Base-by-base conservation (phyloP, 2,113 vertebrate genomes). In the Elephantulus edwardii region DNA sequence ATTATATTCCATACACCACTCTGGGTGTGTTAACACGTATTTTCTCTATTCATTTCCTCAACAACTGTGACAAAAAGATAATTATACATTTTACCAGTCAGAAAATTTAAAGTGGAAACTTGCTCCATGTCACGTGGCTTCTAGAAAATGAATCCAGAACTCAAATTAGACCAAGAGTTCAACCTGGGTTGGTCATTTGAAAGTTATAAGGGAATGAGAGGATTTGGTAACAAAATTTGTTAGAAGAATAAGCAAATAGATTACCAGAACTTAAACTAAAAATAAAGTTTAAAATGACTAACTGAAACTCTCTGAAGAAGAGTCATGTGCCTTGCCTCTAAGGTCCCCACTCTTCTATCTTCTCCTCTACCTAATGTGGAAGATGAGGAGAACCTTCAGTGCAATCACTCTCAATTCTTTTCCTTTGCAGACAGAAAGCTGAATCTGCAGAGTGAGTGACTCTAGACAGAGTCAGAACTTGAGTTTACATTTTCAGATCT, bases 231-330 rank as follows among this genome's bases (percentile, higher is more conserved):
- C 44, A 58, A 38, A n/a, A 64, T 70, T 38, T 71, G 22, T 26
- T 56, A 38, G 26, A 79, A 88, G 72, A 87, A 74, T 50, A 60
- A 90, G 70, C 35, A 86, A 38, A 46, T 17, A 71, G 44, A 20
- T 77, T 68, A 86, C 40, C 24, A 58, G 88, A 88, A 68, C 22
- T 24, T 7, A 33, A 83, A 83, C 10, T 58, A 62, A 78, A 75
- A 33, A 13, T 48, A 26, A 85, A 54, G 13, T 58, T 75, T 74
- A 40, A 87, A 83, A 56, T n/a, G 14, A 89, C 22, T n/a, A 46
- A 48, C 8, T 35, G 26, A 70, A 38, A 82, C 17, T 64, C 9
- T 30, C 2, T n/a, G 28, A 68, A 86, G 40, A 91, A 40, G 0
- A 72, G 68, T 28, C 28, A n/a, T 24, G 52, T 11, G 0, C 60